phyloP scores from a whole-genome alignment of 2,888 invertebrate genomes.

The Pammene aurita region DNA sequence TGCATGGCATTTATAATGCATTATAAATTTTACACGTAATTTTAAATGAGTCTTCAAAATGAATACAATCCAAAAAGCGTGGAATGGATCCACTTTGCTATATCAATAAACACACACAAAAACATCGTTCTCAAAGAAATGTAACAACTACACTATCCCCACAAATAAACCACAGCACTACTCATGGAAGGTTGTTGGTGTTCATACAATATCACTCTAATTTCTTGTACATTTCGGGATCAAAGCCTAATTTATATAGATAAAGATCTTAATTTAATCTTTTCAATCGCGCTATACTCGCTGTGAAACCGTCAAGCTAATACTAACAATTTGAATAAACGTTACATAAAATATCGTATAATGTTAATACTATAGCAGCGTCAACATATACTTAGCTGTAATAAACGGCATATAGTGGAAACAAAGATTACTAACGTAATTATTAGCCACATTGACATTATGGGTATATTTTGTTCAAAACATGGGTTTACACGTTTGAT shows the following conservation, averaged over 20 bases:
- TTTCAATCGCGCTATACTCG: constrained; percentile 22
- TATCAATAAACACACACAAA: constrained; percentile 43
- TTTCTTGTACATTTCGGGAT: constrained; percentile 36
- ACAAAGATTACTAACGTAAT: constrained; percentile 21
- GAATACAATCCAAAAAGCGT: constrained; percentile 58
- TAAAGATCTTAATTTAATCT: constrained; percentile 32
- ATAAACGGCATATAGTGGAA: constrained; percentile 15
- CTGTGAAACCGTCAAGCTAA: constrained; percentile 30
- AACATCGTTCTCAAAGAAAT: constrained; percentile 65
- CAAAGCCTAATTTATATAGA: constrained; percentile 31
- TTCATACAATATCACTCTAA: constrained; percentile 40
- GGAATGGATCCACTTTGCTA: constrained; percentile 66
- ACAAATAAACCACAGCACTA: constrained; percentile 27
- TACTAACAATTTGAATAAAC: constrained; percentile 35
- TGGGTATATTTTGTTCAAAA: background rate
- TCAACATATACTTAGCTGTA: constrained; percentile 19
- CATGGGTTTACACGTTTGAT: background rate
- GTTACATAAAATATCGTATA: constrained; percentile 34
- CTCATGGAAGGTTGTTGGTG: constrained; percentile 41
- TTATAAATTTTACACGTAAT: constrained; percentile 57
- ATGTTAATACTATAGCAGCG: constrained; percentile 34
- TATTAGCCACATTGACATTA: constrained; percentile 20
- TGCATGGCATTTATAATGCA: constrained; percentile 74
- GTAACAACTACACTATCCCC: constrained; percentile 50
- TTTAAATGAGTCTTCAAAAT: constrained; percentile 61